Conservation (phyloP, 2,888 invertebrate species). For the Erynnis tages region DNA sequence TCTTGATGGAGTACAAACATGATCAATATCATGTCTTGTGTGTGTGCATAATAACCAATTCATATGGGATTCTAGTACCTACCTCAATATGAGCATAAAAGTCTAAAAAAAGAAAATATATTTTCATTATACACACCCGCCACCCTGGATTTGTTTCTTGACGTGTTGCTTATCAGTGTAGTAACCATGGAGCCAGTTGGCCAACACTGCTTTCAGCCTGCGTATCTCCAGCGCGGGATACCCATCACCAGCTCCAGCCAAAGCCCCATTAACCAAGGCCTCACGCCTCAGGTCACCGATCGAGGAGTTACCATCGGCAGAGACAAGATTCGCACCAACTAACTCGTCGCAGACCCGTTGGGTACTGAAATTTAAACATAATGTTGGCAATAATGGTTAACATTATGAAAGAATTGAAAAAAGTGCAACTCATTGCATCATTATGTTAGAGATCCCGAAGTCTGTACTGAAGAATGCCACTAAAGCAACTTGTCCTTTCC, state of each 20-base stretch:
- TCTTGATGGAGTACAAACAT: no score
- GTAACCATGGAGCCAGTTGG: constrained; percentile 89
- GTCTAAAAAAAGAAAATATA: not conserved
- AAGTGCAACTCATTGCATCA: no score
- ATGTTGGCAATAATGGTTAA: no score
- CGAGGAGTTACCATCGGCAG: constrained; percentile 60
- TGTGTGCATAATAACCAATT: no score
- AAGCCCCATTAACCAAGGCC: constrained; percentile 68
- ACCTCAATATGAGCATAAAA: not conserved
- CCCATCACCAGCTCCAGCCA: constrained; percentile 74
- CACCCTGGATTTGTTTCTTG: constrained; percentile 94
- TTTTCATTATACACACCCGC: constrained; percentile 87
- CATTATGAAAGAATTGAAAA: no score
- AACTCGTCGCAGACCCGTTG: constrained; percentile 71
- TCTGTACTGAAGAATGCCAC: no score
- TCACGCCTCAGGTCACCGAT: constrained; percentile 66
- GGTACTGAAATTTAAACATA: constrained; percentile 49
- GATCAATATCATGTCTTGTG: no score
- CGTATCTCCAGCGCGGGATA: constrained; percentile 90
- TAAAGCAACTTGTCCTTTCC: no score
- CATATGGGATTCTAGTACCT: no score
- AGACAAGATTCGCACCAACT: constrained; percentile 61
- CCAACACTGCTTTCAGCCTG: constrained; percentile 89
- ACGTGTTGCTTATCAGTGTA: constrained; percentile 97
- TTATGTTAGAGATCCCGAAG: no score